These are phyloP conservation scores for Hemitrygon akajei DNA, from an alignment of 2,797 vertebrate genomes.

Conservation along the genomic window DNA sequence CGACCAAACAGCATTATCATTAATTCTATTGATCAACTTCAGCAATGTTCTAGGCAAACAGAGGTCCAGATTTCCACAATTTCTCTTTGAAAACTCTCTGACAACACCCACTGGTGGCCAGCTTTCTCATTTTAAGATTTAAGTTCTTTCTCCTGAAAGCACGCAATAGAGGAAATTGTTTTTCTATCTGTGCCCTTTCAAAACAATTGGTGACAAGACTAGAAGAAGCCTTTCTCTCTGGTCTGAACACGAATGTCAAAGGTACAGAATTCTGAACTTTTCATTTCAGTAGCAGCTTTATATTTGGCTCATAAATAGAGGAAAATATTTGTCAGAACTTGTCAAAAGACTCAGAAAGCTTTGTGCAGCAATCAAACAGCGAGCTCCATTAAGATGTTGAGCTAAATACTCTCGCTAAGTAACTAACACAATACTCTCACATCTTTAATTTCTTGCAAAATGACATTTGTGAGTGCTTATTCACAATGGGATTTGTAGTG, in stretches of 20 bases:
- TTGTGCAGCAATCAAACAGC: not conserved
- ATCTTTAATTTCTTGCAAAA: not conserved
- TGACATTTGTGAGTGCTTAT: not conserved
- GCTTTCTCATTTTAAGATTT: not conserved
- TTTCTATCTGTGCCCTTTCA: not conserved
- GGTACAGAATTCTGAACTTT: not conserved
- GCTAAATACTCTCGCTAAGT: not conserved
- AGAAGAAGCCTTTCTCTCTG: not conserved
- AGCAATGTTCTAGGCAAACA: too few relatives aligned
- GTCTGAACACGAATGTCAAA: not conserved
- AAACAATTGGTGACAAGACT: not conserved
- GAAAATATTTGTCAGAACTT: not conserved
- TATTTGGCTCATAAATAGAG: not conserved
- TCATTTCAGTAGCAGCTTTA: not conserved
- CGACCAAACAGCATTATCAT: too few relatives aligned
- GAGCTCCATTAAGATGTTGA: not conserved
- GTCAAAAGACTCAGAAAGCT: not conserved
- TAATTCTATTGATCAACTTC: too few relatives aligned
- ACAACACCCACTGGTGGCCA: not conserved
- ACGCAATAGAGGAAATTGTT: not conserved
- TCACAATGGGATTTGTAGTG: too few relatives aligned
- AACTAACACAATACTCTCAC: not conserved
- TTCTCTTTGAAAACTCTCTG: not conserved
- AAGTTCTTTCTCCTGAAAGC: not conserved
- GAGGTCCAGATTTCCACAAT: too few relatives aligned